Conservation (phyloP, 1,140 invertebrate species). For the Globodera rostochiensis region DNA sequence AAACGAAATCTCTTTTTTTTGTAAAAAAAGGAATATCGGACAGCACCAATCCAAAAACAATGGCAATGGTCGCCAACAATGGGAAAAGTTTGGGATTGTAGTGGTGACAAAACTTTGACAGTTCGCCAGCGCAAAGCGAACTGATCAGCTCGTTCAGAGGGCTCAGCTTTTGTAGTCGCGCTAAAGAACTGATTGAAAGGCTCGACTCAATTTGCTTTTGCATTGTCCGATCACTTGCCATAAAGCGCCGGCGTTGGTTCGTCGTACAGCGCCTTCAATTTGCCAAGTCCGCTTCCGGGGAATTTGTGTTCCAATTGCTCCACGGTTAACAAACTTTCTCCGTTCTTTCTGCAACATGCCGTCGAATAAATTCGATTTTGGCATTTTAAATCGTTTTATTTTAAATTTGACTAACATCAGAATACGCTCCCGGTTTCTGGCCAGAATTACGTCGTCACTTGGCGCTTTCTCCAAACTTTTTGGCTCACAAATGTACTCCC, state of each 20-base stretch:
- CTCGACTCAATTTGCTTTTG: not conserved
- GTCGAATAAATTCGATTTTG: not conserved
- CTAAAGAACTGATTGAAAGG: slow-evolving; percentile 19
- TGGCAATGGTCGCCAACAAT: slow-evolving; percentile 18
- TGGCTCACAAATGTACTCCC: slow-evolving; percentile 17
- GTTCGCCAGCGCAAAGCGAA: slow-evolving; percentile 27
- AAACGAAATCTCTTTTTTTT: not conserved
- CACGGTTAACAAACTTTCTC: slow-evolving; percentile 7
- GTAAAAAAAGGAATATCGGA: no score
- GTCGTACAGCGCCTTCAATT: slow-evolving; percentile 26
- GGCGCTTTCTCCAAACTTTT: slow-evolving; percentile 7
- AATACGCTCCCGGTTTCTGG: slow-evolving; percentile 32
- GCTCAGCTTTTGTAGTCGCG: not conserved
- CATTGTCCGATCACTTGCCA: slow-evolving; percentile 19
- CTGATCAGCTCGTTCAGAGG: slow-evolving; percentile 26
- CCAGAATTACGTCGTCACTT: not conserved
- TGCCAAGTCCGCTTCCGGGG: slow-evolving; percentile 13
- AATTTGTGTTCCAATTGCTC: slow-evolving; percentile 10
- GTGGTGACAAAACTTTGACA: slow-evolving; percentile 1
- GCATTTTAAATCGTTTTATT: not conserved
- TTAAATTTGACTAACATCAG: slow-evolving; percentile 38
- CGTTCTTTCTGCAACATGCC: slow-evolving; percentile 1
- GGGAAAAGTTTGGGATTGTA: slow-evolving; percentile 35
- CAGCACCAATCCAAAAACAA: slow-evolving; percentile 32
- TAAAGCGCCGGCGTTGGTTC: slow-evolving; percentile 21